A percentile compares a stretch with the other conserved stretches of the same genome.
These are phyloP conservation scores for Clivina fossor DNA, from an alignment of 2,888 invertebrate genomes.

Conservation along the genomic window DNA sequence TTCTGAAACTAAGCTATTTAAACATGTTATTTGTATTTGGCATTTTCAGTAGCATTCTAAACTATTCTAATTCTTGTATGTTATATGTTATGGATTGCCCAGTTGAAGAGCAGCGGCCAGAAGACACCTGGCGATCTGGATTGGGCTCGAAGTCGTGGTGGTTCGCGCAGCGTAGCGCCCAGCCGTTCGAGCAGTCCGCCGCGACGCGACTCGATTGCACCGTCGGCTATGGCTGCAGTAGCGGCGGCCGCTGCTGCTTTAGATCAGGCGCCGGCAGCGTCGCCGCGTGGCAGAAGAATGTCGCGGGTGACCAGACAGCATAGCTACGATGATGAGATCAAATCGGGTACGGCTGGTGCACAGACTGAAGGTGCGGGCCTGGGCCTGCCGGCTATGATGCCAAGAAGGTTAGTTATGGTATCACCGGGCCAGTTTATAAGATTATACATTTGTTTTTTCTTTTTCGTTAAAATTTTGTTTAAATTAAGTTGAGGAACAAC, in stretches of 20 bases:
- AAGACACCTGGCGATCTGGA: conserved; percentile 59
- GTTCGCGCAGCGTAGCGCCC: conserved; percentile 62
- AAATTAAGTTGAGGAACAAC: too few relatives aligned
- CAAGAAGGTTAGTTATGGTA: conserved; percentile 63
- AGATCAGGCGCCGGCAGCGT: conserved; percentile 49
- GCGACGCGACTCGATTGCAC: conserved; percentile 57
- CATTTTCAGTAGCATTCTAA: too few relatives aligned
- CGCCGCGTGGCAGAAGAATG: conserved; percentile 59
- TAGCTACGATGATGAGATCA: conserved; percentile 81
- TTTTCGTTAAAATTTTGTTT: too few relatives aligned
- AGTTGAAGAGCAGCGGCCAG: conserved; percentile 68
- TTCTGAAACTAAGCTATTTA: too few relatives aligned
- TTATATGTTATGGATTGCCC: too few relatives aligned
- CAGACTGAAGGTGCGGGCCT: conserved; percentile 59
- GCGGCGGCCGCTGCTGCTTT: conserved; percentile 58
- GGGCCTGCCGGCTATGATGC: conserved; percentile 72
- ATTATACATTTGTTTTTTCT: too few relatives aligned
- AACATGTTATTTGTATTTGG: too few relatives aligned
- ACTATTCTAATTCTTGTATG: too few relatives aligned
- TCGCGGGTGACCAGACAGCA: conserved; percentile 72
- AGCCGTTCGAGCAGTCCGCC: conserved; percentile 64
- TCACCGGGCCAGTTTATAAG: too few relatives aligned
- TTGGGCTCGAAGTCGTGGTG: conserved; percentile 59
- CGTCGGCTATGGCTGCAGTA: conserved; percentile 63
- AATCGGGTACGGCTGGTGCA: conserved; percentile 46